Base-by-base conservation (phyloP, 1,140 invertebrate species). In the Pogonus chalceus region DNA sequence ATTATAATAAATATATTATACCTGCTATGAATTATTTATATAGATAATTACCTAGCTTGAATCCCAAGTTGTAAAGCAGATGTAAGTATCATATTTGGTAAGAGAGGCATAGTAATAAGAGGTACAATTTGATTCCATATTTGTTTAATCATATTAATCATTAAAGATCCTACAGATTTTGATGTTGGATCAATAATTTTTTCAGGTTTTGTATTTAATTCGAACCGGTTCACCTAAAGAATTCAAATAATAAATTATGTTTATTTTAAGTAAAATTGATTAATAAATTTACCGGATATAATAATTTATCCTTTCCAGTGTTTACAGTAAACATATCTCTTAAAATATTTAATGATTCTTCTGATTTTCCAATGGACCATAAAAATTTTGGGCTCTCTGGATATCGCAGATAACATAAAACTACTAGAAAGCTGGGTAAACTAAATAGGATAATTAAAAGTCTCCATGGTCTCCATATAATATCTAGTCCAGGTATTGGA, bases 361-460 rank as follows among this genome's bases (percentile, higher is more conserved):
- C 72, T 49, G 75, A 73, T 35, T 80, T 73, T 31, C 73, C 70
- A 3, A 76, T 82, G 54, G 74, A 65, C 16, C 82, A 71, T 0
- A 85, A 65, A 65, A 79, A 87, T 62, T 85, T 84, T 0, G 85
- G 84, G 63, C 83, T 87, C 59, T 88, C 85, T 0, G 84, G 83
- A 39, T 85, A 79, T 23, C 77, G 72, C 2, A 77, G 64, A 16
- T 87, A 69, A 0, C 77, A 60, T 0, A 80, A 37, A 2, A 78
- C 76, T 1, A 78, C 77, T 0, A 79, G 52, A 0, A 84, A 69
- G 59, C 78, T 78, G 0, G 84, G 84, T 9, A 87, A 47, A 0
- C 80, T 75, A 54, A 77, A 84, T 0, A 82, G 87, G 87, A 78
- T 69, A 0, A 83, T 71, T 60, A 84, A 78, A 2, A 84, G 69